These are phyloP conservation scores for Eptatretus burgeri DNA, from an alignment of 2,113 vertebrate genomes.

Conservation along the genomic window DNA sequence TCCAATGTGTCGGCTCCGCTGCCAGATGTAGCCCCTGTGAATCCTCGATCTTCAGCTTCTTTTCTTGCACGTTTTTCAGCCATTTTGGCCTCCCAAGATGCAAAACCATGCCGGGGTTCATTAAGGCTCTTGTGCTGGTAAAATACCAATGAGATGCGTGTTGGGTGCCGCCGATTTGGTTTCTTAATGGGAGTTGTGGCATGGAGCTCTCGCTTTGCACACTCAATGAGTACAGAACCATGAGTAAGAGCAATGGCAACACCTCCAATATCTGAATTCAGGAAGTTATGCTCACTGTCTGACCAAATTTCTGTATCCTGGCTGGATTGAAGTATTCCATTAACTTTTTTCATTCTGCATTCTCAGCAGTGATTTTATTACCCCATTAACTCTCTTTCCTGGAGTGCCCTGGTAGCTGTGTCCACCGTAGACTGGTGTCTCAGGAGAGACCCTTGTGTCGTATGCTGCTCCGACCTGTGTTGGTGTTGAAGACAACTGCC, in stretches of 20 bases:
- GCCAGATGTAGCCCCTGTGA: conserved; percentile 53
- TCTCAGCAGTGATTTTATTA: too few relatives aligned
- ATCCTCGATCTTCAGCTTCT: conserved; percentile 51
- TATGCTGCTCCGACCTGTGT: too few relatives aligned
- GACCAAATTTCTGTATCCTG: conserved; percentile 35
- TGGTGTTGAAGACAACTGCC: too few relatives aligned
- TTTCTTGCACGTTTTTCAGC: conserved; percentile 46
- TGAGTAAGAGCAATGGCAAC: conserved; percentile 71
- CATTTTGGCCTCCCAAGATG: conserved; percentile 93
- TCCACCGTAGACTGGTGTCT: too few relatives aligned
- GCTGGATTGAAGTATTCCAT: conserved; percentile 15
- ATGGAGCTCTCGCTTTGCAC: conserved; percentile 63
- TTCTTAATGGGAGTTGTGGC: conserved; percentile 84
- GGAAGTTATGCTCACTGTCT: conserved; percentile 92
- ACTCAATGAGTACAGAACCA: conserved; percentile 76
- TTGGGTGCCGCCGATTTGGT: conserved; percentile 68
- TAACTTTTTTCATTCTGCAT: conserved; percentile 14
- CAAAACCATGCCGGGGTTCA: conserved; percentile 71
- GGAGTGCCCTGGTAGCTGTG: too few relatives aligned
- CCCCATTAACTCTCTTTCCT: too few relatives aligned
- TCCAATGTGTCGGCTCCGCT: conserved; percentile 76
- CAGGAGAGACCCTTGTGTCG: too few relatives aligned
- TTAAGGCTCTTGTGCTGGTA: conserved; percentile 99
- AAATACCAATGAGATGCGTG: conserved; percentile 90
- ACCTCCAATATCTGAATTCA: conserved; percentile 72